Base-by-base conservation (phyloP, 1,140 invertebrate species). In the Heliconius hewitsoni region DNA sequence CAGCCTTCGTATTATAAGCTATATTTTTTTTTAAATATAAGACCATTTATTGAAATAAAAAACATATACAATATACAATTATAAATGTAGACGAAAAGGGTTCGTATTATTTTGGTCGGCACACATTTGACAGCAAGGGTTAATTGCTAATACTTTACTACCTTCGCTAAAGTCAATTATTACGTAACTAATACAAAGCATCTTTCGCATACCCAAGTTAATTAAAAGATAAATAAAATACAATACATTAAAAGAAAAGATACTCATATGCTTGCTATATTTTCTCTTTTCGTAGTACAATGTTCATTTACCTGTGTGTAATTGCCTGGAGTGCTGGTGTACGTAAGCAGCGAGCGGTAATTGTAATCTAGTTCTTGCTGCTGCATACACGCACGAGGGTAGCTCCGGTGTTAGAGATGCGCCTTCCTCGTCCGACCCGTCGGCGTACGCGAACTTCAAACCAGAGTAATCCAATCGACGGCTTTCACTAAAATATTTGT, bases 341-440 rank as follows among this genome's bases (percentile, higher is more conserved):
- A 94, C 93, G 76, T 94, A 94, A 1, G 92, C 93, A 0, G 90
- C 95, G 46, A 94, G 93, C 77, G 91, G 95, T 82, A 90, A 88
- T 79, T 91, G 93, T 73, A 91, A 89, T 52, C 81, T 94, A 80
- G 42, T 95, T 82, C 92, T 95, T 87, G 83, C 91, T 3, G 95
- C 95, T 0, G 96, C 96, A 83, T 96, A 97, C 78, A 96, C 96
- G 84, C 96, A 97, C 71, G 96, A 96, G 3, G 96, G 96, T 79
- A 97, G 91, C 77, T 97, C 96, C 34, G 87, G 39, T 0, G 87
- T 85, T 74, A 92, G 74, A 0, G 88, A 82, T 0, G 87, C 73
- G 0, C 86, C 80, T 74, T 93, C 93, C 50, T 94, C 93, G 76
- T 93, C 91, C 0, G 90, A 93, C 0, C 89, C 93, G 42, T 92